phyloP scores from a whole-genome alignment of 2,113 vertebrate species.

The Solea senegalensis region DNA sequence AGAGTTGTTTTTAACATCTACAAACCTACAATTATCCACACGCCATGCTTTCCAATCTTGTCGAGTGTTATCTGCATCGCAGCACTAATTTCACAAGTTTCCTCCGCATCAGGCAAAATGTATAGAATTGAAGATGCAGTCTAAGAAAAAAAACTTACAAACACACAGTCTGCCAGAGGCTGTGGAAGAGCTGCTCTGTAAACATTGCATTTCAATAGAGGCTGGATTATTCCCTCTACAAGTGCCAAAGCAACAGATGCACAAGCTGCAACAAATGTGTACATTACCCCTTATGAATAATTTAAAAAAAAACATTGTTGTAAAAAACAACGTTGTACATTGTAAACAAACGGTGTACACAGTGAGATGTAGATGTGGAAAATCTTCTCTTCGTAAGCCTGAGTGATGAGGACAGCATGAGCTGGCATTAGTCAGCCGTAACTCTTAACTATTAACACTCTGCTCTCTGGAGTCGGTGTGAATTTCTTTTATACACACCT shows the following conservation, averaged over 20 bases:
- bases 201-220: slow-evolving; percentile 4
- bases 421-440: slow-evolving; percentile 36
- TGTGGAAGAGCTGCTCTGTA: background rate
- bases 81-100: background rate
- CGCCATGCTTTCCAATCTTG: background rate
- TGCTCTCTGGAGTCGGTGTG: slow-evolving; percentile 38
- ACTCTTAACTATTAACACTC: slow-evolving; percentile 31
- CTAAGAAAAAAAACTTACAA: background rate
- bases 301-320: background rate
- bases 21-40: slow-evolving; percentile 15
- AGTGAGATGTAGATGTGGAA: background rate
- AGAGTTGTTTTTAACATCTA: background rate
- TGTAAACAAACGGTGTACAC: background rate
- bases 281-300: slow-evolving; percentile 46
- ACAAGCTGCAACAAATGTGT: slow-evolving; percentile 57
- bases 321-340: too few relatives aligned
- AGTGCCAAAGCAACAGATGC: slow-evolving; percentile 58
- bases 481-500: slow-evolving; percentile 51
- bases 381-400: slow-evolving; percentile 15
- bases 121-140: background rate
- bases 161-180: background rate
- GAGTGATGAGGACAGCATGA: slow-evolving; percentile 50
- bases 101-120: background rate
- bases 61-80: background rate
- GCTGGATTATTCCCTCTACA: slow-evolving; percentile 37